phyloP scores from a whole-genome alignment of 2,888 invertebrate species.

The Lamellibrachia satsuma region DNA sequence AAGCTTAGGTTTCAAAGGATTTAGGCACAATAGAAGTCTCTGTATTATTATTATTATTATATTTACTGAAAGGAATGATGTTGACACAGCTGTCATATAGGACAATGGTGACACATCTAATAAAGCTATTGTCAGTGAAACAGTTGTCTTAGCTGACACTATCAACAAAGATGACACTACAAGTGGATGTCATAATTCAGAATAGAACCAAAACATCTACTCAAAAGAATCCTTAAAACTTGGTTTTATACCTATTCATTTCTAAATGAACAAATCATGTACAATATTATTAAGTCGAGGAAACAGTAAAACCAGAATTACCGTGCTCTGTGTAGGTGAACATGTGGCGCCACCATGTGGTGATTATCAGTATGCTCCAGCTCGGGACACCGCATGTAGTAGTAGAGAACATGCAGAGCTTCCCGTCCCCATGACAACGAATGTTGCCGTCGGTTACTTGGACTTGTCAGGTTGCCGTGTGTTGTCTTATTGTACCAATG shows the following conservation, averaged over 20 bases:
- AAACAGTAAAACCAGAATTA: slow-evolving; percentile 1
- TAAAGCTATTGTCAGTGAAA: background rate
- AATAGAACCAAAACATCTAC: too few relatives aligned
- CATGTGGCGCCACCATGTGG: background rate
- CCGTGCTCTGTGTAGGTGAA: slow-evolving; percentile 25
- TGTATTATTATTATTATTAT: too few relatives aligned
- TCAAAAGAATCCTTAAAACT: too few relatives aligned
- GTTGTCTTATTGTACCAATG: slow-evolving; percentile 43
- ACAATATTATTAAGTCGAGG: background rate
- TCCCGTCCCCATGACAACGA: slow-evolving; percentile 48
- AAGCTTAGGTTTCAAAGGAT: too few relatives aligned
- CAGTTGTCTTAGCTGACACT: too few relatives aligned
- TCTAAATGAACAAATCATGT: background rate
- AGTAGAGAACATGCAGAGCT: slow-evolving; percentile 84
- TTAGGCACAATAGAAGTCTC: too few relatives aligned
- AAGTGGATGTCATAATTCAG: too few relatives aligned
- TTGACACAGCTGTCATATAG: background rate
- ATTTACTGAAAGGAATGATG: background rate
- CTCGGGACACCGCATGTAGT: slow-evolving; percentile 92
- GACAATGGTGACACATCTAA: background rate
- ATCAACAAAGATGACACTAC: too few relatives aligned
- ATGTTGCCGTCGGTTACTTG: background rate
- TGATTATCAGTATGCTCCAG: slow-evolving; percentile 67
- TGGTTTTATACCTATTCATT: background rate
- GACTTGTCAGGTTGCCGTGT: background rate